Evolutionary conservation across 2,888 invertebrate species (phyloP).

Genomic region (Himalopsyche kuldschensis): DNA sequence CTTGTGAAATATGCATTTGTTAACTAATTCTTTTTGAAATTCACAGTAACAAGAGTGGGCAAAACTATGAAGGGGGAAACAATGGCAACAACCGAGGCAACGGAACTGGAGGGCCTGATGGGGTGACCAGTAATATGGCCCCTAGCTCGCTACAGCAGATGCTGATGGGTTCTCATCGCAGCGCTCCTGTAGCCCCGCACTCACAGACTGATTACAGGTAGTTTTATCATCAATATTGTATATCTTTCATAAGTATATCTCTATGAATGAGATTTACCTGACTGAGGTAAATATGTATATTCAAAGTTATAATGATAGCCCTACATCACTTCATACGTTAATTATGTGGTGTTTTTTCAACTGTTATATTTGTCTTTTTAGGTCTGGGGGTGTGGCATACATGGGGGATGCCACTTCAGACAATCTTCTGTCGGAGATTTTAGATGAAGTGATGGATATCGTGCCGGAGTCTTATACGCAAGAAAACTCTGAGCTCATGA

Average conservation of each 20-base stretch:
- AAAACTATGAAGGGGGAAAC: conserved; percentile 27
- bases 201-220: conserved; percentile 38
- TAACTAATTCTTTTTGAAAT: not conserved
- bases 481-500: conserved; percentile 45
- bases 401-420: conserved; percentile 32
- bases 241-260: too few relatives aligned
- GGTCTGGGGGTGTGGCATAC: conserved; percentile 41
- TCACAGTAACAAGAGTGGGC: conserved; percentile 31
- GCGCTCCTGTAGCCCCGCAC: conserved; percentile 49
- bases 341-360: too few relatives aligned
- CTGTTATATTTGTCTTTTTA: conserved; percentile 33
- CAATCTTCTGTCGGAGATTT: conserved; percentile 72
- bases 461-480: conserved; percentile 64
- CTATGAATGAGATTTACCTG: too few relatives aligned
- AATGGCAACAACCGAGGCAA: conserved; percentile 22
- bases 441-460: conserved; percentile 84
- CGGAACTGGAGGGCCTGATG: conserved; percentile 39
- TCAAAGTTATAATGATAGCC: too few relatives aligned
- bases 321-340: too few relatives aligned
- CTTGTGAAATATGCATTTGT: too few relatives aligned
- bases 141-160: conserved; percentile 56
- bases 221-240: too few relatives aligned
- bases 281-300: too few relatives aligned
- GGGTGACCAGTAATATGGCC: conserved; percentile 33
- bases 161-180: conserved; percentile 49